Evolutionary conservation across 2,797 vertebrate genomes (phyloP), one percentile per base, ranked within the genome.

Genomic region (Rhinatrema bivittatum): DNA sequence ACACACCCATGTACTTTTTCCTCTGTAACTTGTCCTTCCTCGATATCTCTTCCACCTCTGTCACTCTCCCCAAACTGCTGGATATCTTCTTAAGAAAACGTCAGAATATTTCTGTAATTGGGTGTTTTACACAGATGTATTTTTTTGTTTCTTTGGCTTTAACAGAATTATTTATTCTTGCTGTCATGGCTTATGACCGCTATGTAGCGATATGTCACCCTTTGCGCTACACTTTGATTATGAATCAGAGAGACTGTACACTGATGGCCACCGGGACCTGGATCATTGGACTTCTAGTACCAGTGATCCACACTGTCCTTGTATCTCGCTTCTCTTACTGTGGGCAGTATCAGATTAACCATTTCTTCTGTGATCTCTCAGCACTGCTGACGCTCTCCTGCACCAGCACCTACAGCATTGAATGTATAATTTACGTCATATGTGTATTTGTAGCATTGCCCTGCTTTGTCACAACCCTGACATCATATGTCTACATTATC

Each of bases 341-440:
- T 36, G 50, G 32, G 4, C 39, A 42, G 16, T 43, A 4, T 20
- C 13, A 50, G 18, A 41, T 46, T 13, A 32, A 62, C 7, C 39
- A 50, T 16, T 53, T 58, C 23, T 64, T 53, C 26, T 56, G 55
- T 26, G 49, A 58, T 11, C 15, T 42, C 3, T 59, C 36, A 22
- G 36, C 55, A 21, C 46, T 62, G 25, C 14, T 58, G 23, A 54
- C 44, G 4, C 46, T 62, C 23, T 64, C 43, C 23, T 62, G 50
- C 23, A 38, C 30, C 9, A 27, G 60, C 31, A 41, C 27, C 2
- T 16, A 3, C 5, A n/a, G 34, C 2, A 49, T 58, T 28, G 36
- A 64, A 40, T 25, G 52, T 9, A 16, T 51, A 25, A 38, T 46
- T 15, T 62, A 53, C 2, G 2, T 60, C 19, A 34, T 62, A 2